Evolutionary conservation across 2,888 invertebrate species (phyloP).

Genomic region (Temnothorax ravouxi): DNA sequence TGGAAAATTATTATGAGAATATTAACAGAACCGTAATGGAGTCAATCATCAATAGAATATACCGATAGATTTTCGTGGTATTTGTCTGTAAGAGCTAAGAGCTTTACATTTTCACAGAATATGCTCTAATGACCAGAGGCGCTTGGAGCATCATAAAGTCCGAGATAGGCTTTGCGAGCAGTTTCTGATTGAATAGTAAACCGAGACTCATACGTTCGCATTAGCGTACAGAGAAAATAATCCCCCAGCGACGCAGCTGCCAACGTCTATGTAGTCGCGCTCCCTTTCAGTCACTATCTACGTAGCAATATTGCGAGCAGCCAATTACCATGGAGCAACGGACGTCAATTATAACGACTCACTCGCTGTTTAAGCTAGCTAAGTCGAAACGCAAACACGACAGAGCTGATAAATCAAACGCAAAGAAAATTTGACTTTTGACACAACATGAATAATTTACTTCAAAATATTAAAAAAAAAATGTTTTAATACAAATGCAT

Average conservation of each 20-base stretch:
- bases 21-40: neutral
- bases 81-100: slow-evolving; percentile 45
- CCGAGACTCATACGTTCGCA: slow-evolving; percentile 71
- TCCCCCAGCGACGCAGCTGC: slow-evolving; percentile 63
- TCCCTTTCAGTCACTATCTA: slow-evolving; percentile 65
- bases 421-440: slow-evolving; percentile 13
- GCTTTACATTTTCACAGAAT: slow-evolving; percentile 55
- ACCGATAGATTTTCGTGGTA: slow-evolving; percentile 41
- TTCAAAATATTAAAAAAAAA: neutral
- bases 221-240: slow-evolving; percentile 73
- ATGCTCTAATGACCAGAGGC: slow-evolving; percentile 58
- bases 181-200: slow-evolving; percentile 71
- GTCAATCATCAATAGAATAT: slow-evolving; percentile 21
- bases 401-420: neutral
- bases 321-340: slow-evolving; percentile 62
- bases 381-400: slow-evolving; percentile 50
- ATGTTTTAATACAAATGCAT: neutral
- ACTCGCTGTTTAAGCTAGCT: slow-evolving; percentile 32
- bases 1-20: neutral
- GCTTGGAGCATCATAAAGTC: slow-evolving; percentile 52
- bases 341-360: slow-evolving; percentile 64
- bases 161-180: slow-evolving; percentile 59
- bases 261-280: slow-evolving; percentile 56
- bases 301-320: slow-evolving; percentile 55
- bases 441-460: neutral